phyloP scores from a whole-genome alignment of 2,797 vertebrate species.

The Microctenopoma steveboyesi region DNA sequence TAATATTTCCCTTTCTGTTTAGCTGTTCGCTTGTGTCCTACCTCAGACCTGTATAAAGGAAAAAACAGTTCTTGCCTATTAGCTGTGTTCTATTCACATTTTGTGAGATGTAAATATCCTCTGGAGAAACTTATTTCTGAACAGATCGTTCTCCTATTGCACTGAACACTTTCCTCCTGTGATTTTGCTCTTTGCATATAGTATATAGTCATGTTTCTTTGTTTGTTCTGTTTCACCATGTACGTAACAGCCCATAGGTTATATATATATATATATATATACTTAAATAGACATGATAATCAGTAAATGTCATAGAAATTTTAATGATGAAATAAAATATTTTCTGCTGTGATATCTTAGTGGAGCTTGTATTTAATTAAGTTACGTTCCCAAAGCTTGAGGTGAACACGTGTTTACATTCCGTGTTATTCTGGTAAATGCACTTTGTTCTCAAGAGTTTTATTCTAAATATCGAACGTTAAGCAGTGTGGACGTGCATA shows the following conservation, averaged over 20 bases:
- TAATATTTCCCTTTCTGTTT: slow-evolving; percentile 20
- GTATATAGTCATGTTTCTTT: slow-evolving; percentile 14
- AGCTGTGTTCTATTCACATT: slow-evolving; percentile 34
- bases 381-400: no score
- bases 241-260: neutral
- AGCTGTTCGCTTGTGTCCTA: slow-evolving; percentile 59
- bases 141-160: slow-evolving; percentile 9
- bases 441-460: no score
- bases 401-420: no score
- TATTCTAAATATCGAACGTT: no score
- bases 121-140: slow-evolving; percentile 13
- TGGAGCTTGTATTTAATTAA: slow-evolving; percentile 7
- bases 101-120: slow-evolving; percentile 38
- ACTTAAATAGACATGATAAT: slow-evolving; percentile 47
- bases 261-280: slow-evolving; percentile 7
- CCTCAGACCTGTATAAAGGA: slow-evolving; percentile 60
- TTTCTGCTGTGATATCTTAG: slow-evolving; percentile 46
- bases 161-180: slow-evolving; percentile 16
- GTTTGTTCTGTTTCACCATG: slow-evolving; percentile 21
- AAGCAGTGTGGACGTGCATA: no score
- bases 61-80: slow-evolving; percentile 11
- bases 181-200: slow-evolving; percentile 9
- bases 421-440: no score
- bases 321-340: slow-evolving; percentile 60
- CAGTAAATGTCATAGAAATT: slow-evolving; percentile 34